A percentile compares a stretch with the other conserved stretches of the same genome.
Conservation (phyloP, 2,113 vertebrate species). For the Ginglymostoma cirratum region DNA sequence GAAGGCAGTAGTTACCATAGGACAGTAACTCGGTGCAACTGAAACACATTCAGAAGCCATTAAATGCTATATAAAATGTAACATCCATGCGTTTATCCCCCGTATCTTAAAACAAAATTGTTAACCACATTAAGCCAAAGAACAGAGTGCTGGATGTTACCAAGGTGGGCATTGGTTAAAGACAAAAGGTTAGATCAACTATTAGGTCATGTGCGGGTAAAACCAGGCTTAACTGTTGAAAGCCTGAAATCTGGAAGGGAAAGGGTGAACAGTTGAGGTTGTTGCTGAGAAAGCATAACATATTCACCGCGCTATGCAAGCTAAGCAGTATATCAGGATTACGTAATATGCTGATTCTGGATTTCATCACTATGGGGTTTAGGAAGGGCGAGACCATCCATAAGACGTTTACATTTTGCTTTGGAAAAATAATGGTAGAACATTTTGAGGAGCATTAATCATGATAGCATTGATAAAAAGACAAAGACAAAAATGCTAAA, state of each 20-base stretch:
- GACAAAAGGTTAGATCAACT: neutral
- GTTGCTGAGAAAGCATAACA: neutral
- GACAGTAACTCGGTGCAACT: neutral
- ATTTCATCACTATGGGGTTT: neutral
- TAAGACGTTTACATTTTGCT: neutral
- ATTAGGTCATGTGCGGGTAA: neutral
- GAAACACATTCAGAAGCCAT: neutral
- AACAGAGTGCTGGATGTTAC: neutral
- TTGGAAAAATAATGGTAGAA: neutral
- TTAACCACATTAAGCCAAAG: neutral
- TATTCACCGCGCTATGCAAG: neutral
- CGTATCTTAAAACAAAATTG: neutral
- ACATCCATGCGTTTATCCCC: neutral
- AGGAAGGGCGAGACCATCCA: neutral
- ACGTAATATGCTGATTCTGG: neutral
- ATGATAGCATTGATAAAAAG: neutral
- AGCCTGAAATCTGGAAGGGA: neutral
- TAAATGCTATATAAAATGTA: neutral
- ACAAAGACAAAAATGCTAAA: neutral
- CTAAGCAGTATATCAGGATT: neutral
- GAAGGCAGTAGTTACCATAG: neutral
- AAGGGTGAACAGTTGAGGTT: neutral
- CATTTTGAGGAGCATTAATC: neutral
- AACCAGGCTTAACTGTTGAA: neutral
- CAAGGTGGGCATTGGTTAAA: neutral